phyloP scores from a whole-genome alignment of 2,797 vertebrate species.

The Clarias pachynema region DNA sequence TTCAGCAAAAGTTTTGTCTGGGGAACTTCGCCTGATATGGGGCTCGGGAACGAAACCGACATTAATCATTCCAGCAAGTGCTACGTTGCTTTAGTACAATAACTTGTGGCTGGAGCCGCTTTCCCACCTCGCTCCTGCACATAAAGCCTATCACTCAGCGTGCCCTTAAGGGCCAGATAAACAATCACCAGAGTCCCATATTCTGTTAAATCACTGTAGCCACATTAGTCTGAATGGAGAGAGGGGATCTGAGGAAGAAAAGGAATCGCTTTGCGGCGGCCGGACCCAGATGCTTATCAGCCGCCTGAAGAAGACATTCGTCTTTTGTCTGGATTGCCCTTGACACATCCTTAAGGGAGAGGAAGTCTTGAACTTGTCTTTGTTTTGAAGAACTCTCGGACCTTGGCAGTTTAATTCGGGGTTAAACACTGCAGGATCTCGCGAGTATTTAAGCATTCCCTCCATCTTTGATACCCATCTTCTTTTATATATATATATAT shows the following conservation, averaged over 20 bases:
- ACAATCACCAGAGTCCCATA: constrained; percentile 77
- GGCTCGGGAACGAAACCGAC: constrained; percentile 67
- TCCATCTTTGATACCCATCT: constrained; percentile 41
- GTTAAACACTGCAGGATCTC: constrained; percentile 80
- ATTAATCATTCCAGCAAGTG: constrained; percentile 84
- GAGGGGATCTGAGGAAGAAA: constrained; percentile 68
- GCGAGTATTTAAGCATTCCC: constrained; percentile 70
- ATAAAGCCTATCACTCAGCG: constrained; percentile 71
- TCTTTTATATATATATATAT: constrained; percentile 55
- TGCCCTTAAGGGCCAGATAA: constrained; percentile 83
- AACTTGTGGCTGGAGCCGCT: constrained; percentile 47
- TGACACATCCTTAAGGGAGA: constrained; percentile 82
- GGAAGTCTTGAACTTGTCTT: constrained; percentile 77
- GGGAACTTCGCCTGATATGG: constrained; percentile 67
- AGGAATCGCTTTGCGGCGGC: constrained; percentile 74
- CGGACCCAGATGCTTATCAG: constrained; percentile 83
- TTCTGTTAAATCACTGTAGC: constrained; percentile 74
- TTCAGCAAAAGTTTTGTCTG: constrained; percentile 77
- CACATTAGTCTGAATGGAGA: constrained; percentile 79
- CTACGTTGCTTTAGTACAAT: constrained; percentile 73
- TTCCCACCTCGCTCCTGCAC: constrained; percentile 62
- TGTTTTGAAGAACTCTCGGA: constrained; percentile 82
- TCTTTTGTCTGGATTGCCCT: constrained; percentile 87
- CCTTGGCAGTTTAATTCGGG: constrained; percentile 76
- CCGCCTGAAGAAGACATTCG: constrained; percentile 82